These are phyloP conservation scores for Bombus waltoni DNA, from an alignment of 1,140 invertebrate species.

Conservation along the genomic window DNA sequence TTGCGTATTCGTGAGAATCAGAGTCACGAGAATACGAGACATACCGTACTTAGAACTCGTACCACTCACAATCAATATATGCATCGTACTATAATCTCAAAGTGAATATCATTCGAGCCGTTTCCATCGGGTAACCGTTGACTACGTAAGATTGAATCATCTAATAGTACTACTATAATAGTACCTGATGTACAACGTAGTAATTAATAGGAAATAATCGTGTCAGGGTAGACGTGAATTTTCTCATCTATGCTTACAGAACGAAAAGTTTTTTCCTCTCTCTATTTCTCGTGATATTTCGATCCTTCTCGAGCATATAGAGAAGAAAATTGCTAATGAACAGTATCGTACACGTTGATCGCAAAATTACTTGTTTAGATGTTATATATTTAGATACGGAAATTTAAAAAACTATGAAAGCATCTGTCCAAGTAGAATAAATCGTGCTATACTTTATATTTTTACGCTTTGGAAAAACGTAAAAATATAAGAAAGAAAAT, in stretches of 20 bases:
- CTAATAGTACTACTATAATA: neutral
- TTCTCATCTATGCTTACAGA: constrained; percentile 2
- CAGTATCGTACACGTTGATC: neutral
- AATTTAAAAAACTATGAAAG: no score
- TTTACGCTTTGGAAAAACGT: no score
- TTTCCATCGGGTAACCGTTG: neutral
- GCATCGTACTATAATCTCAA: neutral
- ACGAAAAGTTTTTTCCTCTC: neutral
- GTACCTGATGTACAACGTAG: neutral
- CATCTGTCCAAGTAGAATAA: no score
- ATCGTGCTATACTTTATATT: no score
- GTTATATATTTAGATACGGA: neutral
- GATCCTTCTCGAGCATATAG: neutral
- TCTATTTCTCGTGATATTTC: neutral
- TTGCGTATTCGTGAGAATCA: neutral
- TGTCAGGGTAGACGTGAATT: constrained; percentile 25
- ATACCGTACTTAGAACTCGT: neutral
- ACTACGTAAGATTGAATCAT: constrained; percentile 14
- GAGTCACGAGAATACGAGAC: neutral
- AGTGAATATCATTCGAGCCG: neutral
- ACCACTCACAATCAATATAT: neutral
- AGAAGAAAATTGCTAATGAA: no score
- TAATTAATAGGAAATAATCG: constrained; percentile 38
- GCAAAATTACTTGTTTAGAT: neutral
- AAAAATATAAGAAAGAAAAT: no score